These are phyloP conservation scores for Trissonchulus sp. DNA, from an alignment of 2,888 invertebrate species.

Conservation along the genomic window DNA sequence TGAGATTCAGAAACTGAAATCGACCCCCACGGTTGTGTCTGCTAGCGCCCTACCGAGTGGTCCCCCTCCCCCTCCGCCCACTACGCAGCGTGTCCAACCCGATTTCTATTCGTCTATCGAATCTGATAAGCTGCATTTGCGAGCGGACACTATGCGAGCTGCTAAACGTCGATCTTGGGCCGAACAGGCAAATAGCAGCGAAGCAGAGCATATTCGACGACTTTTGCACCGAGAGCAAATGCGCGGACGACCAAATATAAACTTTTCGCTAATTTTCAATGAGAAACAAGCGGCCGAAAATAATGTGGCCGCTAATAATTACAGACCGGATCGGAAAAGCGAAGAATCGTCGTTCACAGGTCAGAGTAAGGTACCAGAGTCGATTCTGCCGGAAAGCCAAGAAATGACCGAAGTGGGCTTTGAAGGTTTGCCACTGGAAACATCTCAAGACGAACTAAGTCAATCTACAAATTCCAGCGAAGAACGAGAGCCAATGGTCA, in stretches of 20 bases:
- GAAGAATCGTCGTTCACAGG: neutral
- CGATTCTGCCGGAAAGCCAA: neutral
- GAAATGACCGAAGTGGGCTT: neutral
- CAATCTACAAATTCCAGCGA: neutral
- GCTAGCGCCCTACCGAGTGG: constrained; percentile 25
- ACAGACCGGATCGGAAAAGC: no score
- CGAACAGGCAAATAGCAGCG: constrained; percentile 40
- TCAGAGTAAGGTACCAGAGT: neutral
- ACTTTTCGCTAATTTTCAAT: constrained; percentile 28
- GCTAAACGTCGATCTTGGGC: constrained; percentile 50
- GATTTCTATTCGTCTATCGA: constrained; percentile 17
- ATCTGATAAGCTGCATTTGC: constrained; percentile 44
- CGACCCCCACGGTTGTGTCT: neutral
- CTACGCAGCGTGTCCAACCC: constrained; percentile 32
- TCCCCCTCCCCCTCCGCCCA: constrained; percentile 29
- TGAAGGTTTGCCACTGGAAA: neutral
- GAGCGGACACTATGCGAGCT: constrained; percentile 47
- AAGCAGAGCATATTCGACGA: constrained; percentile 42
- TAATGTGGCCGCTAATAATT: no score
- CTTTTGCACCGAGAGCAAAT: constrained; percentile 44
- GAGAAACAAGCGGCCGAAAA: neutral
- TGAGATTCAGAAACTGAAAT: neutral
- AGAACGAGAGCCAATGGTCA: neutral
- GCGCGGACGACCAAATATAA: constrained; percentile 25
- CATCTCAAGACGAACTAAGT: neutral